These are phyloP conservation scores for Alethe diademata DNA, from an alignment of 2,113 vertebrate species.

Conservation along the genomic window DNA sequence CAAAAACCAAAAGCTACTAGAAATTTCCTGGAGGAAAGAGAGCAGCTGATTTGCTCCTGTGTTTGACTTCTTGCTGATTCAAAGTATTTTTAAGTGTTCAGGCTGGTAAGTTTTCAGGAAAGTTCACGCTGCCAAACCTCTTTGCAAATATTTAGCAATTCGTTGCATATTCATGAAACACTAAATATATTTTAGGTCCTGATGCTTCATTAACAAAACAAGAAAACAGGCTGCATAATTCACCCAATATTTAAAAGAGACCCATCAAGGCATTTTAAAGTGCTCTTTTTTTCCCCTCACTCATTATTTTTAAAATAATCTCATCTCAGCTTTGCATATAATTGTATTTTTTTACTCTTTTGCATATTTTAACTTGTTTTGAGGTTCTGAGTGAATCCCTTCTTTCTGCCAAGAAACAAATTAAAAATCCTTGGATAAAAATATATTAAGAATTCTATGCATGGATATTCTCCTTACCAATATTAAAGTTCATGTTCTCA, in stretches of 20 bases:
- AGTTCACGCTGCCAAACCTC: neutral
- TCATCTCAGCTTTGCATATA: neutral
- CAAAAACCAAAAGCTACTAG: neutral
- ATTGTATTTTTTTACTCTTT: neutral
- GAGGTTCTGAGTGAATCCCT: neutral
- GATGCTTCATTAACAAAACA: constrained; percentile 54
- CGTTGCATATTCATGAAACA: constrained; percentile 43
- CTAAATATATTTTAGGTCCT: constrained; percentile 39
- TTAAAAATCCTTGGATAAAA: neutral
- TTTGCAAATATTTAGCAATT: constrained; percentile 10
- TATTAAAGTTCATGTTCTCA: neutral
- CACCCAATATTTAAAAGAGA: constrained; percentile 12
- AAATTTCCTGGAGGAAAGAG: neutral
- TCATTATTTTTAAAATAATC: neutral
- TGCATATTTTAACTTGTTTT: constrained; percentile 5
- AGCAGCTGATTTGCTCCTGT: neutral
- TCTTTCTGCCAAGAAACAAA: neutral
- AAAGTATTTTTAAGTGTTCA: constrained; percentile 6
- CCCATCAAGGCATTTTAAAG: neutral
- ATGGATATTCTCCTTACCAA: neutral
- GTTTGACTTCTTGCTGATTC: neutral
- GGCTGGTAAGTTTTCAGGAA: neutral
- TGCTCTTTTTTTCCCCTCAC: neutral
- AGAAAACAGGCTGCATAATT: constrained; percentile 38
- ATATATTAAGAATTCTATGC: neutral